phyloP scores from a whole-genome alignment of 2,797 vertebrate genomes.

The Emydoidea blandingii region DNA sequence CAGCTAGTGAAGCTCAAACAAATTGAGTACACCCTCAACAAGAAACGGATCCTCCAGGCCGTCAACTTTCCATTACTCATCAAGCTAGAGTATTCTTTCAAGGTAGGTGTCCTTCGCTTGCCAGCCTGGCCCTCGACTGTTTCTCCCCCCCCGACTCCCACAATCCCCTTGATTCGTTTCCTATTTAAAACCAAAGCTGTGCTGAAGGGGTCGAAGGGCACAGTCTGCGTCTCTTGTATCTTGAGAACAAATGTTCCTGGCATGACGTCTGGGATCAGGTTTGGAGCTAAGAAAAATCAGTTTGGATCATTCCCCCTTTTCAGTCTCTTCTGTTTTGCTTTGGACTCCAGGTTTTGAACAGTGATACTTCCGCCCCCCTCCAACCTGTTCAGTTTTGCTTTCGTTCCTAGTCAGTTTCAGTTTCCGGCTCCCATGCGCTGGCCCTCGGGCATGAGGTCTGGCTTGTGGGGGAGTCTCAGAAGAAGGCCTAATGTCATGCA shows the following conservation, averaged over 20 bases:
- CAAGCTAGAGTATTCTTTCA: slow-evolving; percentile 92
- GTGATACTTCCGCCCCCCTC: no score
- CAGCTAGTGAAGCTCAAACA: slow-evolving; percentile 95
- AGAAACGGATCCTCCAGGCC: slow-evolving; percentile 94
- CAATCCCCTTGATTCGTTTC: not conserved
- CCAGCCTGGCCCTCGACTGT: no score
- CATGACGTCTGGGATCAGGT: not conserved
- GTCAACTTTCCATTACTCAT: slow-evolving; percentile 95
- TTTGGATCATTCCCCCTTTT: no score
- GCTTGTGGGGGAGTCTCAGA: not conserved
- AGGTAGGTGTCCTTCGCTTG: slow-evolving; percentile 73
- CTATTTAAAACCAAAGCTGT: not conserved
- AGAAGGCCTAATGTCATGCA: not conserved
- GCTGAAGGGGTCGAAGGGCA: not conserved
- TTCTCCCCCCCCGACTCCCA: no score
- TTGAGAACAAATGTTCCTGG: not conserved
- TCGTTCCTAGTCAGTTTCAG: not conserved
- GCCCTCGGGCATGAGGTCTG: not conserved
- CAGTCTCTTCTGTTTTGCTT: no score
- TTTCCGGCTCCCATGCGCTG: not conserved
- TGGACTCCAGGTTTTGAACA: no score
- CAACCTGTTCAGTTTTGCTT: not conserved
- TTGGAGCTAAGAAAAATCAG: no score
- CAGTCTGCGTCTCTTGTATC: not conserved
- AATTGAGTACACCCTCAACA: slow-evolving; percentile 94